phyloP scores from a whole-genome alignment of 2,888 invertebrate genomes.

The Xestia xanthographa region DNA sequence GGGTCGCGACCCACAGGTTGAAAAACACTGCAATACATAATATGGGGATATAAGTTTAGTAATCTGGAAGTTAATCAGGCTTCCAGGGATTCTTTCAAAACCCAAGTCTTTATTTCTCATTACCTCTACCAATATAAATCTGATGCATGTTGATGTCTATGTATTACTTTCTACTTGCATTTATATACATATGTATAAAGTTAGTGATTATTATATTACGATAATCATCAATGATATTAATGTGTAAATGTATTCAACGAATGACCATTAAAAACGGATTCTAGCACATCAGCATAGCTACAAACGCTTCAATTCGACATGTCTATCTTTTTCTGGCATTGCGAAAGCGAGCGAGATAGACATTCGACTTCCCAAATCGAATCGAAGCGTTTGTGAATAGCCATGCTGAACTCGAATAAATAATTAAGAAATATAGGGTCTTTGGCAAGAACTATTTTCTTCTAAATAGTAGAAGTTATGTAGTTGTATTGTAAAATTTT shows the following conservation, averaged over 20 bases:
- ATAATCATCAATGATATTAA: constrained; percentile 51
- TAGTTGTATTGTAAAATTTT: no score
- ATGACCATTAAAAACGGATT: constrained; percentile 45
- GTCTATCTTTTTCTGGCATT: no score
- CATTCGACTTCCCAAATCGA: no score
- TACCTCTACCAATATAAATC: constrained; percentile 21
- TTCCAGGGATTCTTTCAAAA: constrained; percentile 25
- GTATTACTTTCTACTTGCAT: constrained; percentile 55
- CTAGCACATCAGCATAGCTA: constrained; percentile 34
- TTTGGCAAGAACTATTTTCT: constrained; percentile 5
- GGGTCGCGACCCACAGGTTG: no score
- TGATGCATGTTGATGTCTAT: constrained; percentile 26
- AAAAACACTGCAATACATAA: no score
- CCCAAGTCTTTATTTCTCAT: constrained; percentile 20
- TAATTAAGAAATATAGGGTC: background rate
- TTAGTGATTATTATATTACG: constrained; percentile 33
- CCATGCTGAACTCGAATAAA: constrained; percentile 9
- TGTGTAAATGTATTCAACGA: constrained; percentile 57
- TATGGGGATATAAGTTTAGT: background rate
- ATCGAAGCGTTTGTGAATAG: no score
- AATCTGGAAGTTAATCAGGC: background rate
- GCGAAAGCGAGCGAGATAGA: no score
- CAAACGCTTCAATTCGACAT: no score
- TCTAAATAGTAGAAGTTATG: constrained; percentile 26
- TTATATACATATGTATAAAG: constrained; percentile 52